These are phyloP conservation scores for Meliscaeva auricollis DNA, from an alignment of 2,888 invertebrate species.

Conservation along the genomic window DNA sequence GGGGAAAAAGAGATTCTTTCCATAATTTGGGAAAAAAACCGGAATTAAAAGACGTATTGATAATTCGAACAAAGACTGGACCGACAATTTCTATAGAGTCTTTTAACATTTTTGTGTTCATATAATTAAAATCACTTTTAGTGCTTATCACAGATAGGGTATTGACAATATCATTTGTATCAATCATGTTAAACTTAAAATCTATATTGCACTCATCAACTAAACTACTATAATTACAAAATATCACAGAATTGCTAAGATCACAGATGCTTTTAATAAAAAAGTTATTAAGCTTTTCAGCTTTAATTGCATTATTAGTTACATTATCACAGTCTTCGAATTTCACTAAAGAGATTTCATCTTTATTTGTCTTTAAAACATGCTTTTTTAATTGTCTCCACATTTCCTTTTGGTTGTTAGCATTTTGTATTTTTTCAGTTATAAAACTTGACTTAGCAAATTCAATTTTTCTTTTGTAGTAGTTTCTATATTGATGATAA, in stretches of 20 bases:
- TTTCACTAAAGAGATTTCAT: neutral
- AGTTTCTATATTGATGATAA: neutral
- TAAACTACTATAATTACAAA: constrained; percentile 1
- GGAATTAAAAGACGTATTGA: neutral
- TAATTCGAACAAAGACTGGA: constrained; percentile 1
- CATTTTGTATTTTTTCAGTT: neutral
- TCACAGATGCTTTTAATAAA: constrained; percentile 3
- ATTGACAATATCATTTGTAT: neutral
- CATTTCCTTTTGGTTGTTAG: neutral
- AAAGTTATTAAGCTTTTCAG: constrained; percentile 8
- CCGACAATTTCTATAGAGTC: constrained; percentile 3
- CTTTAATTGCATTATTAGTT: neutral
- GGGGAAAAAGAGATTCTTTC: neutral
- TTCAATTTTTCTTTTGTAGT: neutral
- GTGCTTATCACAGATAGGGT: neutral
- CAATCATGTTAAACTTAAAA: constrained; percentile 17
- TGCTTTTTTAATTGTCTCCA: neutral
- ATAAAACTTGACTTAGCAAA: neutral
- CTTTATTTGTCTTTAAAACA: neutral
- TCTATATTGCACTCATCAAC: constrained; percentile 25
- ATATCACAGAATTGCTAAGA: constrained; percentile 11
- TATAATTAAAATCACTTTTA: constrained; percentile 23
- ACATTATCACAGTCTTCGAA: neutral
- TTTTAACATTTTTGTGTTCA: constrained; percentile 3
- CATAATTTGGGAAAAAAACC: neutral